These are phyloP conservation scores for Papilio machaon DNA, from an alignment of 1,140 invertebrate genomes.

Conservation along the genomic window DNA sequence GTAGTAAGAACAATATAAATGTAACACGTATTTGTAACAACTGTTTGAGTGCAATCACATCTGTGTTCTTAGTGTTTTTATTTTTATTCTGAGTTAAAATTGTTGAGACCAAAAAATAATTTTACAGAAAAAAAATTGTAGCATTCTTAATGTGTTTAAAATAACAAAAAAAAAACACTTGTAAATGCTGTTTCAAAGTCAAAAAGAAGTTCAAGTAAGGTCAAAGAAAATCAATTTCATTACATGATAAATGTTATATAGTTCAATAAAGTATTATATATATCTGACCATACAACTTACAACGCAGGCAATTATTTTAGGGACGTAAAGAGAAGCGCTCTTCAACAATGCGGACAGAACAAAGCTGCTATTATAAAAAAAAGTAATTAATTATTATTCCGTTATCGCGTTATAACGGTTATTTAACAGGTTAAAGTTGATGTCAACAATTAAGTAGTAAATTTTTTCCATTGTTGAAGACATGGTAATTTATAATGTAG, in stretches of 20 bases:
- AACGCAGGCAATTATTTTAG: not conserved
- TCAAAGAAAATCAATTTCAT: not conserved
- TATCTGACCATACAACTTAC: not conserved
- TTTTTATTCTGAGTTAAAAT: not conserved
- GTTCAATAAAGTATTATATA: not conserved
- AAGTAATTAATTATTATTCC: constrained; percentile 16
- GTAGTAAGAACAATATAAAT: not conserved
- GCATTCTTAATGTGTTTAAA: not conserved
- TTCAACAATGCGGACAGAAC: constrained; percentile 5
- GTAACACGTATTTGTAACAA: not conserved
- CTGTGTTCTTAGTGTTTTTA: not conserved
- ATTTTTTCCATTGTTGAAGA: not conserved
- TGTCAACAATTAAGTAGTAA: constrained; percentile 4
- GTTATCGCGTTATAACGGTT: constrained; percentile 10
- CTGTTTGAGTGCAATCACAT: not conserved
- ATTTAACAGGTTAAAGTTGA: constrained; percentile 11
- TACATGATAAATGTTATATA: not conserved
- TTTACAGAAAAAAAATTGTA: not conserved
- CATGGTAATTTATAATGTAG: not conserved
- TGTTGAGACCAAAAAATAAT: not conserved
- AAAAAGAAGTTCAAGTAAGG: no score
- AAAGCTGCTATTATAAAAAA: constrained; percentile 19
- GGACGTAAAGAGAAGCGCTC: not conserved
- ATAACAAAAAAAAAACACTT: no score
- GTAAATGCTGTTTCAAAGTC: no score